Evolutionary conservation across 2,797 vertebrate genomes (phyloP), one percentile per base, ranked within the genome.

Genomic region (Cryptoprocta ferox): DNA sequence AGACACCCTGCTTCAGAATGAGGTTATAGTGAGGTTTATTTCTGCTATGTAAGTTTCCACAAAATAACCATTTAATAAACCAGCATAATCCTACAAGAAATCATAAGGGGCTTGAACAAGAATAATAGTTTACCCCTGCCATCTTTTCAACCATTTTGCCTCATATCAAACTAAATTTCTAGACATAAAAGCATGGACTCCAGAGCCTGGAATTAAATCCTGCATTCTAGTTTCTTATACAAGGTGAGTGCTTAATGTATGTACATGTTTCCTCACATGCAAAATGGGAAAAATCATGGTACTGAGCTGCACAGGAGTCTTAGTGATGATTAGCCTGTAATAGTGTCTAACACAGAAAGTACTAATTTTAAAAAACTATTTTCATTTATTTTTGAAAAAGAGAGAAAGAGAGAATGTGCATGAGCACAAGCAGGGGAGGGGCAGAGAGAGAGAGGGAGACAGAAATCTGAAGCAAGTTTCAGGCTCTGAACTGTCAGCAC

Each of bases 121-220:
- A 82, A 68, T 18, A 73, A 30, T 9, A 32, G 12, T 68, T 14
- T 73, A 21, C 37, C 14, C 24, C 26, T 80, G 19, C 14, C 15
- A 70, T 78, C 15, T 90, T 79, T 75, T 56, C 81, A 73, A 79
- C 6, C 82, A 75, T 39, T 93, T 82, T 3, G 3, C 79, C 94
- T 76, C n/a, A 56, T 14, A 12, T 66, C 39, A 87, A 53, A 84
- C 18, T 81, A 39, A 73, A 92, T 73, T 94, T 95, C 73, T 93
- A 30, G 3, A 56, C 68, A 3, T 85, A 28, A 50, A 18, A 93
- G 14, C 6, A 7, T 28, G 13, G 56, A 87, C 8, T 45, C 35
- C 19, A 11, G 37, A 82, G 24, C 2, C 71, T 70, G n/a, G 42
- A 19, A 61, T 66, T 66, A 95, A 84, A 86, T 87, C 16, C 32